Base-by-base conservation (phyloP, 2,797 vertebrate species). In the Aeoliscus strigatus region DNA sequence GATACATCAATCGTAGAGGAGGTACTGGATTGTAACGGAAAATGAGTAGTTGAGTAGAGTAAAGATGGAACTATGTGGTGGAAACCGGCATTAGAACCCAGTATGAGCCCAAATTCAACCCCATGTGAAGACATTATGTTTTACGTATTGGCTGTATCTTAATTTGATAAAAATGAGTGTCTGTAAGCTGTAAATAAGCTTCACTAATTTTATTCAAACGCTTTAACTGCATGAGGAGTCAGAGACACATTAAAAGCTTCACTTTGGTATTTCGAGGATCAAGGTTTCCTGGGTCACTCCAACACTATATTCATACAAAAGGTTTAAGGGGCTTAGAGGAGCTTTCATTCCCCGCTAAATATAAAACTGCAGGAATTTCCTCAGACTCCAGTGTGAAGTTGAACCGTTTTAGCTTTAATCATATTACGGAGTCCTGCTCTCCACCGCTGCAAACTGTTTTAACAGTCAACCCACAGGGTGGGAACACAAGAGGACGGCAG, bases 401-500 rank as follows among this genome's bases (percentile, higher is more conserved):
- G 6, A 15, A 9, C 9, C 32, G 23, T 25, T 44, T 7, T 42
- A 13, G 17, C 35, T 54, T 27, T 7, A 27, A 13, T 9, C 24
- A 37, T 32, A 14, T 42, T 26, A 35, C 12, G 9, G 1, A 0
- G 3, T 27, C 9, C 5, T 50, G 38, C 34, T 31, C 18, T 47
- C 3, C 18, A 3, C 18, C 6, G 18, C 3, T 6, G 18, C 6
- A 3, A 21, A 21, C 18, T 21, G 18, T 21, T 21, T 6, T 21
- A 21, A 21, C 18, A 21, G 3, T 21, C 3, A 21, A 21, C 18
- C 18, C 6, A 6, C 10, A 14, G 51, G 46, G 23, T 41, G 42
- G 44, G 66, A 71, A 51, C 54, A 58, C 47, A 51, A 1, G 36
- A 41, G 37, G 33, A 29, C 33, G 29, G 33, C 34, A 35, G 43